Evolutionary conservation across 2,113 vertebrate genomes (phyloP).

Genomic region (Myiozetetes cayanensis): DNA sequence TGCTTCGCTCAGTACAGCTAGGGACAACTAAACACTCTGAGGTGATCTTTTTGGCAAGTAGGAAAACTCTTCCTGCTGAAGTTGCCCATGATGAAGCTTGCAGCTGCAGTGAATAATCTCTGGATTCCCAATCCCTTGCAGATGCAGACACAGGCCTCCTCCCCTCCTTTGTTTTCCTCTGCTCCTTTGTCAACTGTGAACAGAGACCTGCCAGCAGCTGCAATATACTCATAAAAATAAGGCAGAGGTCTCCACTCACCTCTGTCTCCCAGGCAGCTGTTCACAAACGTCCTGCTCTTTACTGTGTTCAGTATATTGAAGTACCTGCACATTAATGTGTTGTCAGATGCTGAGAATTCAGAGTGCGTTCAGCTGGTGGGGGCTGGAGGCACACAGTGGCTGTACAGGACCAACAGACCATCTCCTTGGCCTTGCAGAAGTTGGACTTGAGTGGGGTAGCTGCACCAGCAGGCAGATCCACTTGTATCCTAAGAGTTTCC

Average conservation of each 20-base stretch:
- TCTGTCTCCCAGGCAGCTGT: conserved; percentile 22
- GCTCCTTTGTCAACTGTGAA: conserved; percentile 19
- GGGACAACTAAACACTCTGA: conserved; percentile 28
- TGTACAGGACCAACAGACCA: not conserved
- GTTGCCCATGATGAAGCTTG: conserved; percentile 38
- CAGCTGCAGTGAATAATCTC: conserved; percentile 39
- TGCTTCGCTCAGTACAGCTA: not conserved
- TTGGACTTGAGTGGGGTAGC: not conserved
- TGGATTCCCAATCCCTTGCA: conserved; percentile 32
- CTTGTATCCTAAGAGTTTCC: not conserved
- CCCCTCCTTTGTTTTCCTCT: conserved; percentile 37
- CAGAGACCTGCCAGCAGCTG: conserved; percentile 38
- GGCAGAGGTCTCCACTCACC: conserved; percentile 13
- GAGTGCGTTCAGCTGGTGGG: not conserved
- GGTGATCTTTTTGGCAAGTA: conserved; percentile 40
- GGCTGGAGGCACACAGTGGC: rapidly evolving
- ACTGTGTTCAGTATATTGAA: not conserved
- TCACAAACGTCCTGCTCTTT: not conserved
- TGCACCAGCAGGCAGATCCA: not conserved
- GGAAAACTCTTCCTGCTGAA: conserved; percentile 11
- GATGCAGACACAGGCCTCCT: conserved; percentile 21
- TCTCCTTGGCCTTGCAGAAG: not conserved
- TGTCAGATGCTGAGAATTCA: not conserved
- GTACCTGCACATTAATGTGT: not conserved
- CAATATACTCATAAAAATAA: not conserved